phyloP scores from a whole-genome alignment of 2,888 invertebrate species.

The Drosophila greeni region DNA sequence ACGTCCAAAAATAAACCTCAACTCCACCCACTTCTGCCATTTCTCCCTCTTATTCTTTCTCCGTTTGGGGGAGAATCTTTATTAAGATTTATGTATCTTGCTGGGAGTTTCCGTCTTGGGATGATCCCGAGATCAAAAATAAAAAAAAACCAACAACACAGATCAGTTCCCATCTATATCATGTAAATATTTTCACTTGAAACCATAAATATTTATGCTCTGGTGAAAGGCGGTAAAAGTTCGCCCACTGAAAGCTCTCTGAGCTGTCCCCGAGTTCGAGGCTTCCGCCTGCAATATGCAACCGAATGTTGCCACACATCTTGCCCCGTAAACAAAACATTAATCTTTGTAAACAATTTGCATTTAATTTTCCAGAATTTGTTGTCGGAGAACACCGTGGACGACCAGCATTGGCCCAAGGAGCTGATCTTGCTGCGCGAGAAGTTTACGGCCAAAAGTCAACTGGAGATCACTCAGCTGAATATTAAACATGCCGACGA shows the following conservation, averaged over 20 bases:
- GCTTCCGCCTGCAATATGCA: constrained; percentile 27
- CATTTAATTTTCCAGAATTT: constrained; percentile 81
- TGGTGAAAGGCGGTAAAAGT: constrained; percentile 30
- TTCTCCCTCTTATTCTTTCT: not conserved
- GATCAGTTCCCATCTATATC: constrained; percentile 22
- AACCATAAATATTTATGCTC: constrained; percentile 61
- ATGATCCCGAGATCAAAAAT: constrained; percentile 19
- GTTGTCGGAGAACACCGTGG: constrained; percentile 84
- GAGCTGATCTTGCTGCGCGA: constrained; percentile 86
- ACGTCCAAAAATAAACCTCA: constrained; percentile 26
- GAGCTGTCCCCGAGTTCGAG: constrained; percentile 10
- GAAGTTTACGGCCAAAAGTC: constrained; percentile 85
- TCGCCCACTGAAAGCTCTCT: constrained; percentile 12
- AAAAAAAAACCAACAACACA: not conserved
- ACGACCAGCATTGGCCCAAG: constrained; percentile 86
- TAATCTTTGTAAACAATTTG: constrained; percentile 27
- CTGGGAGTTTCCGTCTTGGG: constrained; percentile 17
- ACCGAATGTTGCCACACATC: constrained; percentile 42
- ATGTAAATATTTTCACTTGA: constrained; percentile 59
- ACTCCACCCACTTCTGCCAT: constrained; percentile 5
- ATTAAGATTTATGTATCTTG: constrained; percentile 54
- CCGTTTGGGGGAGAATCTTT: constrained; percentile 24
- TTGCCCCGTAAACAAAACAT: constrained; percentile 25
- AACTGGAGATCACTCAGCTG: constrained; percentile 81
- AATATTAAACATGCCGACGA: constrained; percentile 82